phyloP scores from a whole-genome alignment of 2,888 invertebrate species.

The Tetrapedia diversipes region DNA sequence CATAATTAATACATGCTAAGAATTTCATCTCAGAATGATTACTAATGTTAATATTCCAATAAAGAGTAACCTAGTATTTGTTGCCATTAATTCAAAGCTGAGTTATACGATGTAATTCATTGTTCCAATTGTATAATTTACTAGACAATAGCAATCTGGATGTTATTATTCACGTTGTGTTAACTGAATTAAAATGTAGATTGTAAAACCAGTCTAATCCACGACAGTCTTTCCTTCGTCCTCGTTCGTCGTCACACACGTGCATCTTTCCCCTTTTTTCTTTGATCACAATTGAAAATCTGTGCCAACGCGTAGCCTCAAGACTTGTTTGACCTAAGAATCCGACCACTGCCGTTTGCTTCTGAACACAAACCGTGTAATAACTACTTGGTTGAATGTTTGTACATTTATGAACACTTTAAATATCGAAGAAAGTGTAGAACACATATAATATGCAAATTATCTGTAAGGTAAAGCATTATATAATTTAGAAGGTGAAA shows the following conservation, averaged over 20 bases:
- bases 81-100: too few species aligned
- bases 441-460: too few species aligned
- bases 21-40: too few species aligned
- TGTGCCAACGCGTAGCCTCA: constrained; percentile 45
- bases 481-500: too few species aligned
- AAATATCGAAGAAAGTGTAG: too few species aligned
- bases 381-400: background rate
- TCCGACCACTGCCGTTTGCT: constrained; percentile 7
- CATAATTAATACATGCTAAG: too few species aligned
- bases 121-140: background rate
- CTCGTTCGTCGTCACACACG: constrained; percentile 16
- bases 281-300: constrained; percentile 41
- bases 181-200: constrained; percentile 1
- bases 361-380: constrained; percentile 1
- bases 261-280: constrained; percentile 32
- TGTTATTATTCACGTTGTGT: background rate
- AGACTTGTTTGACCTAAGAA: constrained; percentile 28
- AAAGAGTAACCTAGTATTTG: too few species aligned
- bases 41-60: too few species aligned
- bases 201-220: constrained; percentile 21
- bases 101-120: too few species aligned
- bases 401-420: too few species aligned
- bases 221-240: constrained; percentile 24
- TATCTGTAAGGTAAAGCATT: too few species aligned
- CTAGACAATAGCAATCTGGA: too few species aligned